Conservation (phyloP, 1,140 invertebrate species). For the Drosophila hydei region DNA sequence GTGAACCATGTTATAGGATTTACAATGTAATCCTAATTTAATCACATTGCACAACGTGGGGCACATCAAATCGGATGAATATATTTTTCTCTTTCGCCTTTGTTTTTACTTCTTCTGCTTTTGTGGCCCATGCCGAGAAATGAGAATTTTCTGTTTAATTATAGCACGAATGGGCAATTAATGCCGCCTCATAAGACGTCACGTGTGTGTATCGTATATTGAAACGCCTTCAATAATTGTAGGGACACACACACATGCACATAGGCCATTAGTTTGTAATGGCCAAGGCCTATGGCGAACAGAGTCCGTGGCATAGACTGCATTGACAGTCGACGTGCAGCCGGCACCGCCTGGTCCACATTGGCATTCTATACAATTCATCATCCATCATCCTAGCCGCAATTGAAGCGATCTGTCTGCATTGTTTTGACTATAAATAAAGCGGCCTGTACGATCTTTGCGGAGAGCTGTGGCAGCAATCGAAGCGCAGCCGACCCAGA, state of each 20-base stretch:
- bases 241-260: conserved; percentile 1
- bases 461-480: conserved; percentile 21
- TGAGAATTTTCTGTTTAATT: conserved; percentile 42
- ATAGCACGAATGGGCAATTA: conserved; percentile 48
- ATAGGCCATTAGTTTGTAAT: neutral
- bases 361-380: conserved; percentile 34
- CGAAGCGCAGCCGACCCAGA: conserved; percentile 28
- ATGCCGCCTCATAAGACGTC: conserved; percentile 45
- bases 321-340: conserved; percentile 3
- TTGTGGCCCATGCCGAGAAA: conserved; percentile 6
- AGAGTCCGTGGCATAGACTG: conserved; percentile 15
- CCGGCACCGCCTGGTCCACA: conserved; percentile 5
- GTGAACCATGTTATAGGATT: neutral
- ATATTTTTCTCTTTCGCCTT: too few relatives aligned
- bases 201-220: conserved; percentile 38
- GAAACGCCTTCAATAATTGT: conserved; percentile 39
- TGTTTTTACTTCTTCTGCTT: neutral
- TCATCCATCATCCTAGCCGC: conserved; percentile 63
- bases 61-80: neutral
- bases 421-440: conserved; percentile 75
- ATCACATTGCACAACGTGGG: conserved; percentile 8
- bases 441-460: conserved; percentile 32
- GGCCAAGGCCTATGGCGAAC: neutral
- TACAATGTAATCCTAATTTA: conserved; percentile 14
- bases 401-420: conserved; percentile 71